Evolutionary conservation across 2,888 invertebrate species (phyloP), one percentile per base, ranked within the genome.

Genomic region (Tyria jacobaeae): DNA sequence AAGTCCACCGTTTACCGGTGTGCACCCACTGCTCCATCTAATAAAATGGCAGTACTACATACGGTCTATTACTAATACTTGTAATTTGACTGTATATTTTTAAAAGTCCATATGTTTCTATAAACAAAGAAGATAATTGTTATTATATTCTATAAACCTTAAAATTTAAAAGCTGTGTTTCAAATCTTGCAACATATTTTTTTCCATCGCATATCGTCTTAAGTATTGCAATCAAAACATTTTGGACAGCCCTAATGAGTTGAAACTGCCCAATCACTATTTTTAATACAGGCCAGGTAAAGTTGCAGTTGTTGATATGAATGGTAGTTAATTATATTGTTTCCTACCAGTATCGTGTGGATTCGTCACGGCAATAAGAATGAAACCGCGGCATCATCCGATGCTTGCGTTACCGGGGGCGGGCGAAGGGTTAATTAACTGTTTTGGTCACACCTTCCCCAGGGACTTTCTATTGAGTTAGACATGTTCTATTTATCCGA

Each of bases 311-410:
- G 78, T 76, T 80, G 79, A 79, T 73, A 71, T 81, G 85, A 92
- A 93, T 94, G 81, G 91, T 89, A 87, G 91, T 91, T 93, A 91
- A 93, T 94, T 93, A 91, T 92, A 92, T 93, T 94, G 92, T 94
- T 91, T 92, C 86, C 78, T 87, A 85, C 80, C 82, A 84, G 80
- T 84, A 66, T 79, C 89, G 88, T 88, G 81, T 75, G 83, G 84
- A 91, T 92, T 91, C 89, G 91, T 85, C 81, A 87, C 91, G 92
- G 89, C 91, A 91, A 91, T 93, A 90, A 88, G 87, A 57, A 52
- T 88, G 89, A 87, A 92, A 89, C 86, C 86, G 90, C 89, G 83
- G 83, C 86, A 88, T 91, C 92, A 91, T 91, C 79, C 82, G 85
- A 89, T 88, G 86, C 86, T 81, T 78, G 79, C 82, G 24, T n/a